These are phyloP conservation scores for Philopedon plagiatum DNA, from an alignment of 2,888 invertebrate species.

Conservation along the genomic window DNA sequence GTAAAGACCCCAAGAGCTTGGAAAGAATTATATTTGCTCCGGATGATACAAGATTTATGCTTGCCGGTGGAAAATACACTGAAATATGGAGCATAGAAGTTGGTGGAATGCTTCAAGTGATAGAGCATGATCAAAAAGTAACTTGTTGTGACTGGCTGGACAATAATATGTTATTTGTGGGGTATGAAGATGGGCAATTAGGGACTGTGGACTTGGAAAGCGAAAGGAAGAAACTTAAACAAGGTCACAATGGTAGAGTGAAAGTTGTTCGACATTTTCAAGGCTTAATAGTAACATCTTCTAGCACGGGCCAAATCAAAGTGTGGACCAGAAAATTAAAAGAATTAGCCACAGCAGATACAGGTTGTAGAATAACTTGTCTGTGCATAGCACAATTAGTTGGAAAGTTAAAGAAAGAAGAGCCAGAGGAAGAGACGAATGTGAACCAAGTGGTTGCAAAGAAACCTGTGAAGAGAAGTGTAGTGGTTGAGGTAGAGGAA, in stretches of 20 bases:
- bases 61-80: slow-evolving; percentile 80
- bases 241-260: slow-evolving; percentile 76
- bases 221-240: slow-evolving; percentile 67
- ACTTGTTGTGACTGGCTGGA: slow-evolving; percentile 79
- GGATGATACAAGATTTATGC: slow-evolving; percentile 81
- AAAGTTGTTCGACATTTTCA: slow-evolving; percentile 69
- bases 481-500: slow-evolving; percentile 56
- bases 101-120: slow-evolving; percentile 79
- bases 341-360: slow-evolving; percentile 74
- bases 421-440: slow-evolving; percentile 46
- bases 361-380: slow-evolving; percentile 83
- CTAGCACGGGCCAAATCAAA: slow-evolving; percentile 86
- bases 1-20: slow-evolving; percentile 66
- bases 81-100: slow-evolving; percentile 87
- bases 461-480: slow-evolving; percentile 40
- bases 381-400: slow-evolving; percentile 73
- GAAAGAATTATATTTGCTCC: slow-evolving; percentile 77
- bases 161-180: slow-evolving; percentile 77
- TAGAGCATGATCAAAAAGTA: slow-evolving; percentile 80
- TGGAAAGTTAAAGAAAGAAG: slow-evolving; percentile 58
- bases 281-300: slow-evolving; percentile 76
- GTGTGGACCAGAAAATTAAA: slow-evolving; percentile 75
- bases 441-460: slow-evolving; percentile 29
- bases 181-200: slow-evolving; percentile 83
- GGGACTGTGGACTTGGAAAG: slow-evolving; percentile 73